Percentiles rank a stretch among this genome's conserved stretches.
These are phyloP conservation scores for Corydoras maculifer DNA, from an alignment of 2,113 vertebrate species.

Conservation along the genomic window DNA sequence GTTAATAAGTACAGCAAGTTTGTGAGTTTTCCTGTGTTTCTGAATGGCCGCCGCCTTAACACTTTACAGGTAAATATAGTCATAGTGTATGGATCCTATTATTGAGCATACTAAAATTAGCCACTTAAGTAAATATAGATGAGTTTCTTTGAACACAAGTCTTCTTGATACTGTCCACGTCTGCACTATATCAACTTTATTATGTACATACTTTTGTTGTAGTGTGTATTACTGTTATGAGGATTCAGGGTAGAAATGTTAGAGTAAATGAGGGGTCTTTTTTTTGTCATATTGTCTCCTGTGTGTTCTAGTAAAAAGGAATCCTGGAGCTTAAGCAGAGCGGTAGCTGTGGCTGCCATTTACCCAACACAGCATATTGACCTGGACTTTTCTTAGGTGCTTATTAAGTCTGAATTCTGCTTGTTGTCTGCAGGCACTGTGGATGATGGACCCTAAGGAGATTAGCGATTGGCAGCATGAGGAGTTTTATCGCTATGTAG, in stretches of 20 bases:
- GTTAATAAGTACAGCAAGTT: constrained; percentile 98
- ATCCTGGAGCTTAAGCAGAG: no score
- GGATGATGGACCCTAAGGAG: constrained; percentile 92
- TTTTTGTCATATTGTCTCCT: no score
- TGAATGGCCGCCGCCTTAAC: constrained; percentile 85
- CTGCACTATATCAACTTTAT: no score
- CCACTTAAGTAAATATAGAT: neutral
- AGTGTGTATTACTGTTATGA: no score
- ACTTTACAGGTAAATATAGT: constrained; percentile 80
- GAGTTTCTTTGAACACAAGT: neutral
- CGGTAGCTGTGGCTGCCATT: no score
- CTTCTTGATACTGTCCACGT: no score
- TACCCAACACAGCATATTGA: neutral
- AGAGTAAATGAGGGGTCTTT: no score
- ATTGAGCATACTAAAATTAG: neutral
- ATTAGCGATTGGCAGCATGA: constrained; percentile 85
- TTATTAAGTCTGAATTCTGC: neutral
- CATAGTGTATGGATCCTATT: neutral
- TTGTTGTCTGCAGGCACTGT: constrained; percentile 74
- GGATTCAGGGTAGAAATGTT: no score
- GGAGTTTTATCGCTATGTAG: constrained; percentile 88
- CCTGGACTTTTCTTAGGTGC: neutral
- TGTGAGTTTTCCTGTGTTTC: constrained; percentile 87
- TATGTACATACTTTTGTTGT: no score
- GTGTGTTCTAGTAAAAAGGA: no score